Conservation (phyloP, 2,888 invertebrate genomes). For the Leucania comma region DNA sequence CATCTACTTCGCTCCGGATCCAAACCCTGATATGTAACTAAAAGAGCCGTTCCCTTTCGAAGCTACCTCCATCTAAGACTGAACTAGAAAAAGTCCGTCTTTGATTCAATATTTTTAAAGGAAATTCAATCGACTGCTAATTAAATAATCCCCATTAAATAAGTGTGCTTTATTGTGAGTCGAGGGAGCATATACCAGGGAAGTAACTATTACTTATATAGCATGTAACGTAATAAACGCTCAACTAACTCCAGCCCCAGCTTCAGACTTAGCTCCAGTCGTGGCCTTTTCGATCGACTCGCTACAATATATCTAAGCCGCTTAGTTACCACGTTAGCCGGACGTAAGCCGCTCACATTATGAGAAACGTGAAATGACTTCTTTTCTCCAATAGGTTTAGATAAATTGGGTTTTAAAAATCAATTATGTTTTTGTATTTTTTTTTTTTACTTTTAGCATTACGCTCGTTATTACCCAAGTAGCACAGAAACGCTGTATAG, state of each 20-base stretch:
- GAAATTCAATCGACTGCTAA: slow-evolving; percentile 46
- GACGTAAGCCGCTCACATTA: slow-evolving; percentile 41
- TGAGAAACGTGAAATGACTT: slow-evolving; percentile 30
- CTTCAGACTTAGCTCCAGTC: background rate
- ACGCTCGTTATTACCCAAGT: background rate
- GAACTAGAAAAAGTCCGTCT: slow-evolving; percentile 20
- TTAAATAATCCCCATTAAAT: slow-evolving; percentile 47
- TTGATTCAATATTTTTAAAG: slow-evolving; percentile 25
- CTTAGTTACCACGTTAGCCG: slow-evolving; percentile 42
- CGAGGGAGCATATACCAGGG: slow-evolving; percentile 24
- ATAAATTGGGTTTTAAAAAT: slow-evolving; percentile 9
- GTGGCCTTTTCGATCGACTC: slow-evolving; percentile 25
- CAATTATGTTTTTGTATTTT: background rate
- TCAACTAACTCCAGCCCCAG: background rate
- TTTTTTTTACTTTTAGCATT: background rate
- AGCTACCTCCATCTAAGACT: slow-evolving; percentile 1
- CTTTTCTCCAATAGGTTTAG: slow-evolving; percentile 12
- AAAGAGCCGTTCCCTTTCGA: too few species aligned
- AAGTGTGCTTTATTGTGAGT: slow-evolving; percentile 30
- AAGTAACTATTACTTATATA: background rate
- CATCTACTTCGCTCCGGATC: too few species aligned
- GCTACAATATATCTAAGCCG: slow-evolving; percentile 42
- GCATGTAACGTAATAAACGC: too few species aligned
- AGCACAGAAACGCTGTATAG: too few species aligned
- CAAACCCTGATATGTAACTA: too few species aligned